Evolutionary conservation across 2,888 invertebrate species (phyloP).

Genomic region (Cistogaster globosa): DNA sequence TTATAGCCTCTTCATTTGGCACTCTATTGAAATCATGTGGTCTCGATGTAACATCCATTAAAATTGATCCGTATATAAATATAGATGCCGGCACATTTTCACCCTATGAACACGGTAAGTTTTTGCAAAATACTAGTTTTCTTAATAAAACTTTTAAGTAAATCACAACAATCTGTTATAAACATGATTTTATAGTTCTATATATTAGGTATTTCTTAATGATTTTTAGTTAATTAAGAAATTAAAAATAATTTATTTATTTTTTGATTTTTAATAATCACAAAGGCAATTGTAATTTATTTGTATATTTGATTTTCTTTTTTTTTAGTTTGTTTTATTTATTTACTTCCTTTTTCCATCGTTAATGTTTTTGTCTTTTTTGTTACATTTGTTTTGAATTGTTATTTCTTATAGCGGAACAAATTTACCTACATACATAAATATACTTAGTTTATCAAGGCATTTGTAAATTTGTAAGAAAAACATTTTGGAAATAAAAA

Average conservation of each 20-base stretch:
- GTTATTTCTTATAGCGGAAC: no score
- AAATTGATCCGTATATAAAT: constrained; percentile 99
- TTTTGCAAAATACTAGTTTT: background rate
- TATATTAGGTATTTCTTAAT: background rate
- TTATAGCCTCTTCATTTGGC: constrained; percentile 97
- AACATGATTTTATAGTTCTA: background rate
- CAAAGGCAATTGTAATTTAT: background rate
- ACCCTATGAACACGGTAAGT: constrained; percentile 98
- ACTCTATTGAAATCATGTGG: constrained; percentile 97
- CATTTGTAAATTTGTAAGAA: no score
- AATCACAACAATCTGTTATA: background rate
- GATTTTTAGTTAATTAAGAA: background rate
- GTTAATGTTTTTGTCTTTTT: constrained; percentile 6
- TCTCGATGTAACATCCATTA: constrained; percentile 98
- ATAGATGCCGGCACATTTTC: constrained; percentile 99
- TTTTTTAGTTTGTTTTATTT: background rate
- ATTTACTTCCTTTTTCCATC: constrained; percentile 41
- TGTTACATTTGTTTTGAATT: background rate
- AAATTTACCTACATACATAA: background rate
- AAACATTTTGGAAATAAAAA: no score
- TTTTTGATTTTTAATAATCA: background rate
- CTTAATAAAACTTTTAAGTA: background rate
- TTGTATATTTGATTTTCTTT: no score
- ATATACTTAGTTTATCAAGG: no score
- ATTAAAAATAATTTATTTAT: background rate